Base-by-base conservation (phyloP, 92 coral and sea anemone species). In the Blastomussa wellsi region DNA sequence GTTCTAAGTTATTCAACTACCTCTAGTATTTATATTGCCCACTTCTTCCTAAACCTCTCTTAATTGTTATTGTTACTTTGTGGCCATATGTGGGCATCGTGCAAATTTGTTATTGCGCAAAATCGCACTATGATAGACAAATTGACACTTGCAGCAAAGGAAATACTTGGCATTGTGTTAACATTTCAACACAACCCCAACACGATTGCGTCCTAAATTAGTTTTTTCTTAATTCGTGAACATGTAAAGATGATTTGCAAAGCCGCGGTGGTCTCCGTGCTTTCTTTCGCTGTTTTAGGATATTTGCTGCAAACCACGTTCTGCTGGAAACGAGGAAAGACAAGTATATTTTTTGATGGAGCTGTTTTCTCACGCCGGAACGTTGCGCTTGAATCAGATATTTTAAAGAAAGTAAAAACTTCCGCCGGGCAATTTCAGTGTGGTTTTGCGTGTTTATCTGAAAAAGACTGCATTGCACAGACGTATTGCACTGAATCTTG, bases 381-480 rank as follows among this genome's bases (percentile, higher is more conserved):
- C 15, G 20, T 78, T 42, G 87, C 65, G 17, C 74, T 83, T 28
- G 53, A 64, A 39, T 64, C 42, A 10, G 80, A 83, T 33, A 74
- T 64, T 17, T 37, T 83, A 17, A 74, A 16, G 22, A 44, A 62
- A 20, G 9, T 83, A 32, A 65, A 33, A 57, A 83, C 72, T 29
- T 20, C 57, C 0, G 74, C 57, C 0, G 74, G 81, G 38, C 74
- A 42, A 32, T 16, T 83, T 42, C 79, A 74, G 31, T 91, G 94
- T 26, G 60, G 87, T 2, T 84, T 80, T 31, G 71, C 75, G 12
- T 91, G 94, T 78, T 65, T 91, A 0, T 64, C 82, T 28, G 87
- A 81, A 26, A 35, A 42, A 41, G 39, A 57, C 42, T 91, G 94
- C 55, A 67, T 91, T 31, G 72, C 94, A 3, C 78, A 84, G n/a